Conservation (phyloP, 2,888 invertebrate species). For the Drosophila longiperda region DNA sequence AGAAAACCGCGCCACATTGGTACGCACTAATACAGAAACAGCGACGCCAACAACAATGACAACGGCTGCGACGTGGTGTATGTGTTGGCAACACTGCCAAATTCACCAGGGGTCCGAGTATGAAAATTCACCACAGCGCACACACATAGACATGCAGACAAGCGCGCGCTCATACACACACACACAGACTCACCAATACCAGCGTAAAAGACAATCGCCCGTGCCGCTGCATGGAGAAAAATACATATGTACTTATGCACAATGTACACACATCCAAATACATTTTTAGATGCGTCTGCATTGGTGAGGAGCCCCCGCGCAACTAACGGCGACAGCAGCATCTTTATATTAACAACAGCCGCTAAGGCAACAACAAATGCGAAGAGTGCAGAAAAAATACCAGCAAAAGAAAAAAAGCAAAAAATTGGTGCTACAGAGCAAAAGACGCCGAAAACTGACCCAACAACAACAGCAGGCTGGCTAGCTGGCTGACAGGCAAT, state of each 20-base stretch:
- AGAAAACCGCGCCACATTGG: constrained; percentile 66
- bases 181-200: constrained; percentile 30
- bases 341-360: constrained; percentile 33
- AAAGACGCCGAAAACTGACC: constrained; percentile 69
- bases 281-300: constrained; percentile 37
- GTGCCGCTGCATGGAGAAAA: constrained; percentile 75
- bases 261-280: constrained; percentile 28
- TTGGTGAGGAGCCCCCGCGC: constrained; percentile 37
- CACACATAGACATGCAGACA: constrained; percentile 11
- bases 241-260: constrained; percentile 40
- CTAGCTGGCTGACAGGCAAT: constrained; percentile 55
- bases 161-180: constrained; percentile 13
- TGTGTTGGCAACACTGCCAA: constrained; percentile 59
- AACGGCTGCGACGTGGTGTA: constrained; percentile 37
- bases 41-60: constrained; percentile 27
- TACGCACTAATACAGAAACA: constrained; percentile 48
- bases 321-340: constrained; percentile 30
- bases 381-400: constrained; percentile 17
- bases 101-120: constrained; percentile 50
- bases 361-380: constrained; percentile 47
- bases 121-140: constrained; percentile 48
- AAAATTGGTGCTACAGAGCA: constrained; percentile 35
- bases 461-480: constrained; percentile 61
- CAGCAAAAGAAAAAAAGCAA: constrained; percentile 17
- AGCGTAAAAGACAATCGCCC: constrained; percentile 56